phyloP scores from a whole-genome alignment of 2,797 vertebrate genomes.

The Onychomys torridus region DNA sequence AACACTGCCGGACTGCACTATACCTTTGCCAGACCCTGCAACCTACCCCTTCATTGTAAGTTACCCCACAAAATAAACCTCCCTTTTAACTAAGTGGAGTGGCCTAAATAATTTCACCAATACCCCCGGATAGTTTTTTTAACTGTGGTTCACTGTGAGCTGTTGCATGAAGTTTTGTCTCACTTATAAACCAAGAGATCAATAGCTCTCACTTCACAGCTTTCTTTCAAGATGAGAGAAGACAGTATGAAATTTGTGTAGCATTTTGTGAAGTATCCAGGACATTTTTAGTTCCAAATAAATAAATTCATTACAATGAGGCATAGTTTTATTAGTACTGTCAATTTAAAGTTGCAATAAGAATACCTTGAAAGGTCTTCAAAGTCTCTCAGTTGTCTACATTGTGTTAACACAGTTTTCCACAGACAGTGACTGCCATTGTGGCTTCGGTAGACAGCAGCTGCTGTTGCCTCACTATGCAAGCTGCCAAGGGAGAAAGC shows the following conservation, averaged over 20 bases:
- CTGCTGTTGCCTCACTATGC: neutral
- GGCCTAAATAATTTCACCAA: no score
- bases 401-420: neutral
- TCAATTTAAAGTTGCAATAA: neutral
- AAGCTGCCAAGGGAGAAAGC: neutral
- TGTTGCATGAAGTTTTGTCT: neutral
- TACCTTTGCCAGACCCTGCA: no score
- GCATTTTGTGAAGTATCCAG: neutral
- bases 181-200: neutral
- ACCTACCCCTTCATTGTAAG: no score
- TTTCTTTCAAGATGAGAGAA: neutral
- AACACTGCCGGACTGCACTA: no score
- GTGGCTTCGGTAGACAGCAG: neutral
- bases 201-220: neutral
- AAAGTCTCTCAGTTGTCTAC: neutral
- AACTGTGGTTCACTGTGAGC: neutral
- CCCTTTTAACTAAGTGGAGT: no score
- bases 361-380: neutral
- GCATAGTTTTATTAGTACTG: neutral
- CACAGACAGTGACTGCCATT: neutral
- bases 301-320: neutral
- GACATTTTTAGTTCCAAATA: neutral
- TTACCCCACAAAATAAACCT: no score
- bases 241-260: neutral
- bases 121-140: no score